Evolutionary conservation across 2,888 invertebrate species (phyloP), one percentile per base, ranked within the genome.

Genomic region (Deilephila porcellus): DNA sequence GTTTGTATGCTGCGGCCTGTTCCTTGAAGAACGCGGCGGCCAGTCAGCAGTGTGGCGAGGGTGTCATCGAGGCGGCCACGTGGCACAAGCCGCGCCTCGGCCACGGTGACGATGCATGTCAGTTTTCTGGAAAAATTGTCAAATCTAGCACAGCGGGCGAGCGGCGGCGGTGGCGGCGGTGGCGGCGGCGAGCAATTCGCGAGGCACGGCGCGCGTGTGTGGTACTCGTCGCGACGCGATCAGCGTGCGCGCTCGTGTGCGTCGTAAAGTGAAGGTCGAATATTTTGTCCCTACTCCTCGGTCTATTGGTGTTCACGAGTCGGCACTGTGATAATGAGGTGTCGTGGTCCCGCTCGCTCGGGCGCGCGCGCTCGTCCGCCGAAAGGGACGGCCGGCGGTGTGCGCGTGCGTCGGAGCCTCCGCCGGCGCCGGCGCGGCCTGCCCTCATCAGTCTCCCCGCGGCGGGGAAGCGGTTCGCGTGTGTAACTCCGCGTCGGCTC

Each of bases 391-490:
- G 92, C 83, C 76, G 86, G 88, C 83, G 83, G 85, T 90, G 87
- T 88, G 91, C 91, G 89, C 91, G 91, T 91, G 91, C 94, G 94
- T 84, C 90, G 91, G 91, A 90, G 91, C 89, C 91, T 91, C 92
- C 90, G 91, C 91, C 91, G 90, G 91, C 90, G 92, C 92, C 90
- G 90, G 91, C 88, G 90, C 91, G 91, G 92, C 93, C 93, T 90
- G 93, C 93, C 92, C 91, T 92, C 93, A 91, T 93, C 94, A 94
- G 95, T 95, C 91, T 91, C 92, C 93, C 94, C 94, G 93, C 94
- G 88, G 91, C 94, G 93, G 93, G 93, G 93, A 91, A 93, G 87
- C 92, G 88, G 91, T 90, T 90, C 91, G 93, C 93, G 92, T 91
- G 94, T 93, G 93, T 88, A 86, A 85, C 89, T 91, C 87, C 86